These are phyloP conservation scores for Craniophora ligustri DNA, from an alignment of 2,888 invertebrate genomes.

Conservation along the genomic window DNA sequence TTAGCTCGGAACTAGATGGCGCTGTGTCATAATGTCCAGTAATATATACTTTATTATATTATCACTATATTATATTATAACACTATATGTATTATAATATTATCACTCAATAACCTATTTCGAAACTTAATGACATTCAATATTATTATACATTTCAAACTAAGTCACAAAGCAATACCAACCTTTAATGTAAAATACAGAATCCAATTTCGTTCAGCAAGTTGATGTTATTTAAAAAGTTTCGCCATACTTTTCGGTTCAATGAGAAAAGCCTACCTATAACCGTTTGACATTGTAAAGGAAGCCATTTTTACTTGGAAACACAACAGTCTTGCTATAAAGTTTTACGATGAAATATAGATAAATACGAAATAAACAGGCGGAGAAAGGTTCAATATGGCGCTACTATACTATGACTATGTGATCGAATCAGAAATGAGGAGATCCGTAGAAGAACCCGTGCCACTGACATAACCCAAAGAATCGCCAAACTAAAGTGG, in stretches of 20 bases:
- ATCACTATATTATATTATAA: no score
- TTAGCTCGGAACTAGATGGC: no score
- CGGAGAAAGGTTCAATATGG: neutral
- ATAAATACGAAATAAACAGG: slow-evolving; percentile 21
- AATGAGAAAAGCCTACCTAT: slow-evolving; percentile 25
- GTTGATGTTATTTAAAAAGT: slow-evolving; percentile 16
- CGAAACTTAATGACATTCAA: slow-evolving; percentile 27
- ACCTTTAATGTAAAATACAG: neutral
- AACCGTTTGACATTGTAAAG: slow-evolving; percentile 31
- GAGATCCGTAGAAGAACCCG: no score
- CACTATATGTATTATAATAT: slow-evolving; percentile 26
- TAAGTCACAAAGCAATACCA: neutral
- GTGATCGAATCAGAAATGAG: no score
- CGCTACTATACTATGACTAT: no score
- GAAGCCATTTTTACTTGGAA: slow-evolving; percentile 35
- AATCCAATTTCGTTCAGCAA: neutral
- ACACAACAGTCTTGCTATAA: slow-evolving; percentile 19
- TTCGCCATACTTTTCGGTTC: slow-evolving; percentile 26
- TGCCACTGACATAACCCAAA: no score
- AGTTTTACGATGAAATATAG: slow-evolving; percentile 36
- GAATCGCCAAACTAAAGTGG: no score
- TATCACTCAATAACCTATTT: slow-evolving; percentile 30
- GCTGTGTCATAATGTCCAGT: no score
- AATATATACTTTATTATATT: no score
- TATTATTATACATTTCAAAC: slow-evolving; percentile 26